Evolutionary conservation across 2,113 vertebrate genomes (phyloP).

Genomic region (Falco punctatus): DNA sequence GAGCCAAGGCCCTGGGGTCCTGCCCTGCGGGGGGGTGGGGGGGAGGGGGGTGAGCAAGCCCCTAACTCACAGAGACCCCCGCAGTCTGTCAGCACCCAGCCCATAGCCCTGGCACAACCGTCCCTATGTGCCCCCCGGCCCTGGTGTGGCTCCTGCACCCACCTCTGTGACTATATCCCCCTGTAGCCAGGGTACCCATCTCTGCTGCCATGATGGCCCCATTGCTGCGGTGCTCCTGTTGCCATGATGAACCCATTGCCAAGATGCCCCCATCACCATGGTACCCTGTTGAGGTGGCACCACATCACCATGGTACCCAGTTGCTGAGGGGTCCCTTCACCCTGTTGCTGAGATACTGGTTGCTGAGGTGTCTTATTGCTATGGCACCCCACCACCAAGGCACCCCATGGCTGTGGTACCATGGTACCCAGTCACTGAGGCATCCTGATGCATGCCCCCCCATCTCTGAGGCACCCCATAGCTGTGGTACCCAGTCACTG

Average conservation of each 20-base stretch:
- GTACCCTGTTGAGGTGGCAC: not conserved
- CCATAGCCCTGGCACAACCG: fast-evolving
- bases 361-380: too few relatives aligned
- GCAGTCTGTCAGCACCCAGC: not conserved
- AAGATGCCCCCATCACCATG: not conserved
- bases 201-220: not conserved
- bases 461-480: too few relatives aligned
- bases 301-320: not conserved
- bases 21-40: too few relatives aligned
- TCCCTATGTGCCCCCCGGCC: not conserved
- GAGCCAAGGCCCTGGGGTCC: not conserved
- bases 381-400: not conserved
- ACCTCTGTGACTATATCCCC: fast-evolving
- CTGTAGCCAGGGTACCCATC: fast-evolving
- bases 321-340: not conserved
- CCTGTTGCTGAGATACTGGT: not conserved
- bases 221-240: not conserved
- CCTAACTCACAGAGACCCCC: not conserved
- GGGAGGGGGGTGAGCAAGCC: not conserved
- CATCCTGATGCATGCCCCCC: not conserved
- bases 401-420: too few relatives aligned
- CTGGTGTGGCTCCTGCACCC: too few relatives aligned
- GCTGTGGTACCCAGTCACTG: too few relatives aligned
- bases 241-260: not conserved
- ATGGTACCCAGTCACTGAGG: too few relatives aligned